Conservation (phyloP, 2,888 invertebrate genomes). For the Lottia gigantea region DNA sequence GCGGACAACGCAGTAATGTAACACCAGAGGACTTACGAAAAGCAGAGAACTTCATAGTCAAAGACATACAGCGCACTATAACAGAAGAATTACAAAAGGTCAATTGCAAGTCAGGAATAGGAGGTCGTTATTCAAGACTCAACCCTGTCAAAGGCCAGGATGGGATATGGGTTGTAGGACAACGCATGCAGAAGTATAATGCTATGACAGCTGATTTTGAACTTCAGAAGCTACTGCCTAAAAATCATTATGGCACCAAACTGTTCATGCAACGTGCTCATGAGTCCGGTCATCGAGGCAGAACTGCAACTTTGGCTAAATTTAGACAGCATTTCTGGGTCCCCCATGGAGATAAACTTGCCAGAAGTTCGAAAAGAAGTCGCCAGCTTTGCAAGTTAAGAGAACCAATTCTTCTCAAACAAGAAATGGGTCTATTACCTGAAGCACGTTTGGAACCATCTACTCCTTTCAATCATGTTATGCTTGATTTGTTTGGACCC, state of each 20-base stretch:
- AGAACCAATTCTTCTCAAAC: constrained; percentile 11
- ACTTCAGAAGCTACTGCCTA: constrained; percentile 10
- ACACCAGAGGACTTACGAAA: constrained; percentile 8
- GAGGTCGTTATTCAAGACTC: constrained; percentile 10
- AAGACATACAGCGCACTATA: constrained; percentile 13
- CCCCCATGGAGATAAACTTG: constrained; percentile 13
- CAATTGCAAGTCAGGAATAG: neutral
- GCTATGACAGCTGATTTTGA: constrained; percentile 14
- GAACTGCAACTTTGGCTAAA: constrained; percentile 16
- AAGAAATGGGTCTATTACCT: constrained; percentile 14
- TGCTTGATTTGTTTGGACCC: constrained; percentile 16
- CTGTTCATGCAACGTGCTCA: constrained; percentile 13
- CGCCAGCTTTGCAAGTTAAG: constrained; percentile 15
- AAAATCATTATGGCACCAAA: constrained; percentile 8
- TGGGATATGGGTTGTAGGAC: constrained; percentile 17
- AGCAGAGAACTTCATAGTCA: constrained; percentile 13
- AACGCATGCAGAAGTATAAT: constrained; percentile 13
- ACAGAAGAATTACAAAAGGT: neutral
- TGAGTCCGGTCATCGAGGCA: constrained; percentile 12
- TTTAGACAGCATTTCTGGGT: constrained; percentile 15
- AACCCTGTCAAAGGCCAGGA: neutral
- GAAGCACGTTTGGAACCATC: neutral
- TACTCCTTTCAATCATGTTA: neutral
- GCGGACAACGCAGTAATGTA: neutral
- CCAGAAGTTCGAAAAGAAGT: neutral